Percentiles rank a stretch among this genome's conserved stretches.
These are phyloP conservation scores for Crenichthys baileyi DNA, from an alignment of 2,797 vertebrate species.

Conservation along the genomic window DNA sequence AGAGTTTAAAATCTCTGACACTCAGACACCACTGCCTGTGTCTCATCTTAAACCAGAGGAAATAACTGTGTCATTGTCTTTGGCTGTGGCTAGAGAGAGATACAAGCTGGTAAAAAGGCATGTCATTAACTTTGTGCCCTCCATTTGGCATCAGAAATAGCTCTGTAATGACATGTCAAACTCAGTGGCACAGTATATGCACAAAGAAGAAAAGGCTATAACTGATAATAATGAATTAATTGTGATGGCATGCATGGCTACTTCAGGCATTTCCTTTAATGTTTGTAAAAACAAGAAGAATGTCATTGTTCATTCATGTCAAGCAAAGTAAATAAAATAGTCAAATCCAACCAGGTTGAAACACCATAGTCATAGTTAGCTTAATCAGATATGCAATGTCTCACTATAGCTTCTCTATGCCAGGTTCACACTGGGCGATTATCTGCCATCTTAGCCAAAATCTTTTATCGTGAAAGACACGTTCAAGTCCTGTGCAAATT, in stretches of 20 bases:
- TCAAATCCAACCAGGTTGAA: neutral
- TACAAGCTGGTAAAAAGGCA: slow-evolving; percentile 59
- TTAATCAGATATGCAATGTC: neutral
- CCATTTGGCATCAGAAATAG: slow-evolving; percentile 62
- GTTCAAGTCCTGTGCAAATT: neutral
- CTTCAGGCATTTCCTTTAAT: slow-evolving; percentile 61
- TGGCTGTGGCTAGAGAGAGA: slow-evolving; percentile 38
- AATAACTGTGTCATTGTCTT: slow-evolving; percentile 72
- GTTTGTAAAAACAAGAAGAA: slow-evolving; percentile 54
- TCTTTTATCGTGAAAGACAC: neutral
- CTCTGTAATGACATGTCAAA: slow-evolving; percentile 48
- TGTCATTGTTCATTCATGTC: slow-evolving; percentile 64
- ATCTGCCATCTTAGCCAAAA: neutral
- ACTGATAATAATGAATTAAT: slow-evolving; percentile 52
- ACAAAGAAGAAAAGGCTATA: slow-evolving; percentile 61
- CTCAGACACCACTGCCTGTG: slow-evolving; percentile 65
- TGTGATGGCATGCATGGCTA: slow-evolving; percentile 52
- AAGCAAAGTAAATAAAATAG: slow-evolving; percentile 5
- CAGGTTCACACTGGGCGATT: too few relatives aligned
- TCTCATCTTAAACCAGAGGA: slow-evolving; percentile 45
- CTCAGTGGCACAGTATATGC: slow-evolving; percentile 33
- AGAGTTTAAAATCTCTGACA: slow-evolving; percentile 57
- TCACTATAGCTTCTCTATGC: too few relatives aligned
- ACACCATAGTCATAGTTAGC: neutral
- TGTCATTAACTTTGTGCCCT: slow-evolving; percentile 68